phyloP scores from a whole-genome alignment of 2,888 invertebrate species.

The Ophion obscuratus region DNA sequence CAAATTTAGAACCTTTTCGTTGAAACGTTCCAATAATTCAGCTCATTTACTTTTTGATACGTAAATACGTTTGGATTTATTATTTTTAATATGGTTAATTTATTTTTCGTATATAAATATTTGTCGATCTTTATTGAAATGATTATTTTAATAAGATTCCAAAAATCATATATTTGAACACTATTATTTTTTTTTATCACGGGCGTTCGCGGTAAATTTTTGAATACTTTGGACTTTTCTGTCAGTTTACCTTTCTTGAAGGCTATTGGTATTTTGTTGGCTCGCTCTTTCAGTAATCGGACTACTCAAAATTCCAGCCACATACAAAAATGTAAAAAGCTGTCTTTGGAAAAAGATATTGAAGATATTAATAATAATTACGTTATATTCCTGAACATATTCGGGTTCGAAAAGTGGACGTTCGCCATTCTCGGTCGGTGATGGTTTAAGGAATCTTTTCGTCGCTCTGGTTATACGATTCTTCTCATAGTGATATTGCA shows the following conservation, averaged over 20 bases:
- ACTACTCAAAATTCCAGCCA: neutral
- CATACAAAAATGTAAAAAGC: neutral
- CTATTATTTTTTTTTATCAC: too few species aligned
- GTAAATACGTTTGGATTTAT: too few species aligned
- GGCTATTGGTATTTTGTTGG: neutral
- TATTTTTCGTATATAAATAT: too few species aligned
- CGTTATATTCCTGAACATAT: conserved; percentile 88
- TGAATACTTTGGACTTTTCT: too few species aligned
- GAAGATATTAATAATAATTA: conserved; percentile 78
- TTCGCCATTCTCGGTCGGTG: conserved; percentile 89
- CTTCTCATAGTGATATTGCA: conserved; percentile 88
- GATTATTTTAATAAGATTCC: too few species aligned
- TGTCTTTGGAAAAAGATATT: neutral
- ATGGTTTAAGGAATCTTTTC: conserved; percentile 89
- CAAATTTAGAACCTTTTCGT: too few species aligned
- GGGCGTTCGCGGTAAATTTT: too few species aligned
- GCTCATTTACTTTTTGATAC: too few species aligned
- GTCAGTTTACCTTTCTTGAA: neutral
- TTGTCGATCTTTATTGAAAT: too few species aligned
- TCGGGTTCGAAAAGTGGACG: conserved; percentile 88
- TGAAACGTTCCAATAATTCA: too few species aligned
- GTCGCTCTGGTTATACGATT: conserved; percentile 87
- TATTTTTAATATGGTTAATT: too few species aligned
- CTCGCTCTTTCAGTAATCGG: neutral
- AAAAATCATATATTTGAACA: too few species aligned